These are phyloP conservation scores for Ectemnius lituratus DNA, from an alignment of 2,888 invertebrate species.

Conservation along the genomic window DNA sequence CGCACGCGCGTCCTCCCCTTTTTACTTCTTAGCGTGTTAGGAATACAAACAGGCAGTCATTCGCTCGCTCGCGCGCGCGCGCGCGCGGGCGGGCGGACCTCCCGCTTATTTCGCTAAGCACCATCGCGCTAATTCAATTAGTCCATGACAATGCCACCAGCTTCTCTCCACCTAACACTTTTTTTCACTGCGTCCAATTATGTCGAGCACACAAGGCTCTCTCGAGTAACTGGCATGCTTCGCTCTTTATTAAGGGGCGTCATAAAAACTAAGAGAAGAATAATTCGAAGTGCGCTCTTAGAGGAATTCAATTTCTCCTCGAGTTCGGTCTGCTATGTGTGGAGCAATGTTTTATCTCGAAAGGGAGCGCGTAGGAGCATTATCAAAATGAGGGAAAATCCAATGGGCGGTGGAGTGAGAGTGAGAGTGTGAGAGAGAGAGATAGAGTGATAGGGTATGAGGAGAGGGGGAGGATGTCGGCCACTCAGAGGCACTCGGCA, in stretches of 20 bases:
- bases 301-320: no score
- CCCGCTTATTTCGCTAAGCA: no score
- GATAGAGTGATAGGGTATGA: no score
- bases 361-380: background rate
- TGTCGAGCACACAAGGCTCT: no score
- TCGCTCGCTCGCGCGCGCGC: background rate
- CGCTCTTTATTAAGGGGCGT: no score
- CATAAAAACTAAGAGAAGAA: no score
- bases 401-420: background rate
- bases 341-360: background rate
- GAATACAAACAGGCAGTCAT: constrained; percentile 27
- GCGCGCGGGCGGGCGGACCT: background rate
- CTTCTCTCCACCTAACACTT: no score
- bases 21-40: constrained; percentile 30
- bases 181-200: no score
- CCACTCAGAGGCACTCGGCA: constrained; percentile 8
- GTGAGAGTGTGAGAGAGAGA: no score
- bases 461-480: background rate
- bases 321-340: no score
- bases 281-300: no score
- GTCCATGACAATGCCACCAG: background rate
- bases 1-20: constrained; percentile 11
- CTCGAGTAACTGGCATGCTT: no score
- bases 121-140: background rate
- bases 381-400: background rate